Evolutionary conservation across 2,888 invertebrate species (phyloP), one percentile per base, ranked within the genome.

Genomic region (Eucriotettix oculatus): DNA sequence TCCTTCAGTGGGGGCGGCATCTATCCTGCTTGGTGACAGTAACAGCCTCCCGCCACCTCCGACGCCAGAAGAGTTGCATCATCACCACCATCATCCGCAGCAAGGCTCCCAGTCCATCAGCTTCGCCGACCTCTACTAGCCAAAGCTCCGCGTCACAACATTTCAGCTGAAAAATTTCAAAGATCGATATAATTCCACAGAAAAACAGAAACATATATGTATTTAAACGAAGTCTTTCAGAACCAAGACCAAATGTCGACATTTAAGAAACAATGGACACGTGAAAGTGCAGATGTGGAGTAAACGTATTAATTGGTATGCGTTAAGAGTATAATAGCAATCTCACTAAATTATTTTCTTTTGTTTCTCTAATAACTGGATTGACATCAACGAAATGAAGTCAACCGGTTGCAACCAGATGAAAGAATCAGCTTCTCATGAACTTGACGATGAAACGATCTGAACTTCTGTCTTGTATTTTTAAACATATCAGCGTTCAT

Each of bases 21-120:
- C 75, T 42, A 71, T 72, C 58, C 72, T 76, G 58, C 70, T 78
- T 60, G 74, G 72, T 42, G 79, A 78, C 66, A 73, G 76, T 63
- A 75, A 73, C 66, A 74, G 74, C 44, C 70, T 78, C 68, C 75
- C 78, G 12, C 76, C 77, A 64, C 74, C 76, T 63, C 76, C 71
- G 58, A 71, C 73, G 60, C 70, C 73, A 54, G 73, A 73, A 68
- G 72, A 73, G 65, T 70, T 63, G 53, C 60, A 59, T 12, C 60
- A 61, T 52, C 64, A 64, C 44, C 56, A 58, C 14, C 57, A 57
- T 16, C 53, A 53, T 40, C 54, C 29, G 29, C 54, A 42, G 14
- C 55, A 29, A n/a, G 40, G 11, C 11, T 59, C 63, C 29, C 65
- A 63, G 57, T 60, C 64, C 42, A 61, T 66, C 17, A 61, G 73